Evolutionary conservation across 2,113 vertebrate species (phyloP).

Genomic region (Trematomus loennbergii): DNA sequence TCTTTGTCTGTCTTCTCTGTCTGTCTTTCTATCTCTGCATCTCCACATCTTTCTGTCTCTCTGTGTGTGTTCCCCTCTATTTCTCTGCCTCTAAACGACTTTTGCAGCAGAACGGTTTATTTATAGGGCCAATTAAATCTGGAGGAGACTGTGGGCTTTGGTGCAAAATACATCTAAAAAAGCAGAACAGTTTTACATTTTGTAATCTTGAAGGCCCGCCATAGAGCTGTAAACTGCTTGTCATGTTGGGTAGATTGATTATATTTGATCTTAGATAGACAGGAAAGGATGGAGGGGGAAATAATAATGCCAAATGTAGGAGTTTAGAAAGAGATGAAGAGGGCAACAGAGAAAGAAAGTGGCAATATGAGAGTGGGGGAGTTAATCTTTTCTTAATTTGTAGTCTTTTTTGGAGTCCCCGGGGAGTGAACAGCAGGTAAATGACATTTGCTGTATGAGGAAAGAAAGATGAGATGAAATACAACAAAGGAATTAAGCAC

Average conservation of each 20-base stretch:
- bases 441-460: slow-evolving; percentile 26
- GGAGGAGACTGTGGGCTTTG: slow-evolving; percentile 69
- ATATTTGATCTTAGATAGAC: slow-evolving; percentile 54
- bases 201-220: slow-evolving; percentile 61
- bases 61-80: slow-evolving; percentile 42
- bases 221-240: slow-evolving; percentile 54
- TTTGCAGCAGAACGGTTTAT: slow-evolving; percentile 71
- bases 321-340: slow-evolving; percentile 9
- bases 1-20: slow-evolving; percentile 40
- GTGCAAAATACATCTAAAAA: slow-evolving; percentile 65
- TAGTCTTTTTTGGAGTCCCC: slow-evolving; percentile 21
- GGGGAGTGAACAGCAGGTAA: slow-evolving; percentile 36
- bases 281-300: slow-evolving; percentile 27
- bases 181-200: slow-evolving; percentile 62
- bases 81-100: slow-evolving; percentile 61
- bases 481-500: slow-evolving; percentile 1
- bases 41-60: slow-evolving; percentile 31
- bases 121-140: slow-evolving; percentile 79
- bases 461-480: slow-evolving; percentile 8
- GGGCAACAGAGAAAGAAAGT: slow-evolving; percentile 4
- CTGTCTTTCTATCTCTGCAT: slow-evolving; percentile 34
- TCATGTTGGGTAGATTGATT: slow-evolving; percentile 50
- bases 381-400: slow-evolving; percentile 46
- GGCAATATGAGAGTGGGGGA: slow-evolving; percentile 4
- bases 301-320: not conserved